phyloP scores from a whole-genome alignment of 2,797 vertebrate genomes.

The Harpagifer antarcticus region DNA sequence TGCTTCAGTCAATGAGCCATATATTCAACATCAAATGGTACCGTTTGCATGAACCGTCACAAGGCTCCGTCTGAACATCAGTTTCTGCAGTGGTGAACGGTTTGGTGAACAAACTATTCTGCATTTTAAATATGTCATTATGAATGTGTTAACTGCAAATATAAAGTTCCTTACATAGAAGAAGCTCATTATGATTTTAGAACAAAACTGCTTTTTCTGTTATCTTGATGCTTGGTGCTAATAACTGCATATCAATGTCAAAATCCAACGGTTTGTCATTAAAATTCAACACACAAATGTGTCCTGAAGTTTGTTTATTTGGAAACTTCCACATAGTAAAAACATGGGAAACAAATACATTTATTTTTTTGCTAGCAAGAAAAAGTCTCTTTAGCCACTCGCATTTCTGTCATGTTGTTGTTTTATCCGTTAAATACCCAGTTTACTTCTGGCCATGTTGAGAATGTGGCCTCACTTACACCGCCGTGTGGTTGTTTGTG shows the following conservation, averaged over 20 bases:
- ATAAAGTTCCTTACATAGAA: background rate
- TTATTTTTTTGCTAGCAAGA: slow-evolving; percentile 14
- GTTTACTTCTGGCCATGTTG: slow-evolving; percentile 7
- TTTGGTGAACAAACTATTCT: slow-evolving; percentile 25
- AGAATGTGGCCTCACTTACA: slow-evolving; percentile 70
- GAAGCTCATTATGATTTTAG: slow-evolving; percentile 1
- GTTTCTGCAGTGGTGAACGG: slow-evolving; percentile 17
- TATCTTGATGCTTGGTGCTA: background rate
- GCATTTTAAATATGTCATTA: background rate
- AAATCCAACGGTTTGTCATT: background rate
- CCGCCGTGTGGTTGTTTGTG: slow-evolving; percentile 88
- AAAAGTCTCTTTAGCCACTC: slow-evolving; percentile 16
- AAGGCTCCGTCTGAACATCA: slow-evolving; percentile 27
- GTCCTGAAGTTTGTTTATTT: slow-evolving; percentile 69
- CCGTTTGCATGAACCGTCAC: slow-evolving; percentile 32
- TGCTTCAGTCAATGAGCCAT: slow-evolving; percentile 9
- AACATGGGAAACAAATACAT: slow-evolving; percentile 45
- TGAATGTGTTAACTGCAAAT: slow-evolving; percentile 16
- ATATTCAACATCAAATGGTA: background rate
- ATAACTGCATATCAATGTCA: slow-evolving; percentile 1
- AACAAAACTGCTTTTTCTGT: background rate
- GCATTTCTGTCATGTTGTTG: slow-evolving; percentile 5
- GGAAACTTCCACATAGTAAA: slow-evolving; percentile 62
- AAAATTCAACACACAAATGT: slow-evolving; percentile 6
- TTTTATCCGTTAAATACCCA: slow-evolving; percentile 34